phyloP scores from a whole-genome alignment of 2,797 vertebrate genomes.

The Sebastes nivosus region DNA sequence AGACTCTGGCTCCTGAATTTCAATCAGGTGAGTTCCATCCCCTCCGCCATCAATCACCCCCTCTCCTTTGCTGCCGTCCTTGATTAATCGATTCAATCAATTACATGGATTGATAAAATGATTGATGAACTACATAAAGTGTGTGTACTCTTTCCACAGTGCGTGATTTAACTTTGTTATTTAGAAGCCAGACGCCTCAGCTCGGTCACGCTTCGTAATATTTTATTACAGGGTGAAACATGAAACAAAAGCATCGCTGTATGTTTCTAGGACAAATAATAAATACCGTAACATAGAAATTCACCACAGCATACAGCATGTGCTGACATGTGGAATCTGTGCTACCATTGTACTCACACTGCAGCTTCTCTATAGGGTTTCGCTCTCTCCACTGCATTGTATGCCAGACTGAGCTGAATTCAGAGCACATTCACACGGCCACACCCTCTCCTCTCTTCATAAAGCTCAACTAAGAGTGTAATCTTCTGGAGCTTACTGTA shows the following conservation, averaged over 20 bases:
- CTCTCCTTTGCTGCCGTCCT: slow-evolving; percentile 32
- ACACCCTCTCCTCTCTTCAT: slow-evolving; percentile 60
- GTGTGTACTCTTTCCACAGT: slow-evolving; percentile 13
- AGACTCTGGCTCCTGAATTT: slow-evolving; percentile 73
- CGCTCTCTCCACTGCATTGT: slow-evolving; percentile 11
- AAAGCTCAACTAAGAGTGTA: slow-evolving; percentile 66
- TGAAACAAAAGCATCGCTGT: slow-evolving; percentile 3
- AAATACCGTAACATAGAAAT: background rate
- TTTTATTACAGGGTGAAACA: slow-evolving; percentile 15
- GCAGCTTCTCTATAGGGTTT: slow-evolving; percentile 9
- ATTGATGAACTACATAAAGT: slow-evolving; percentile 53
- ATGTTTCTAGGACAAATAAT: background rate
- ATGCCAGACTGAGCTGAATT: slow-evolving; percentile 46
- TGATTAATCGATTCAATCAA: slow-evolving; percentile 66
- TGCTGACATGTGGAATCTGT: slow-evolving; percentile 19
- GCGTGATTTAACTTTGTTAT: slow-evolving; percentile 29
- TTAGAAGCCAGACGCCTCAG: slow-evolving; percentile 4
- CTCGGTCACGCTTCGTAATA: background rate
- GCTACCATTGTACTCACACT: slow-evolving; percentile 17
- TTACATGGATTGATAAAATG: slow-evolving; percentile 69
- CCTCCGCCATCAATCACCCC: slow-evolving; percentile 57
- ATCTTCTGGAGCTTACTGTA: slow-evolving; percentile 69
- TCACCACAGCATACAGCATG: background rate
- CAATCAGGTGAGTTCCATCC: slow-evolving; percentile 57
- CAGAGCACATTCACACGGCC: slow-evolving; percentile 65